Evolutionary conservation across 1,140 invertebrate genomes (phyloP).

Genomic region (Caligus rogercresseyi): DNA sequence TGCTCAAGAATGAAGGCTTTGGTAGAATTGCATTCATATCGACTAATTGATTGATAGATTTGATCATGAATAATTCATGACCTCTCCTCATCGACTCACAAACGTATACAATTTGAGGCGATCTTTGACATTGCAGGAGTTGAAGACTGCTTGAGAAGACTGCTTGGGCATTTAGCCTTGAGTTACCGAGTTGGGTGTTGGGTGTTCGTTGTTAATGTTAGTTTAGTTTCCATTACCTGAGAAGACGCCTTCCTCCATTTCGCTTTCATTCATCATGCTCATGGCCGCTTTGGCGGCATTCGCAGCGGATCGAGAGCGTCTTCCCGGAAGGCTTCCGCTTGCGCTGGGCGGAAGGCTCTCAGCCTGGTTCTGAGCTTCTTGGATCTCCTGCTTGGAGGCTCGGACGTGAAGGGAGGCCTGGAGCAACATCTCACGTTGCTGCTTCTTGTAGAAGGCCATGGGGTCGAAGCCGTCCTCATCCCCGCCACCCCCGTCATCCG

Average conservation of each 20-base stretch:
- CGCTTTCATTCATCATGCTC: conserved; percentile 24
- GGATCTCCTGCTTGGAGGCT: conserved; percentile 6
- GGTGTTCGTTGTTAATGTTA: too few relatives aligned
- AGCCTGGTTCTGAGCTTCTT: conserved; percentile 9
- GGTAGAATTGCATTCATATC: too few relatives aligned
- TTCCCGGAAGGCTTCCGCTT: background rate
- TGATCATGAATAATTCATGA: too few relatives aligned
- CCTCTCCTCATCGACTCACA: too few relatives aligned
- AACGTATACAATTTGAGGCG: too few relatives aligned
- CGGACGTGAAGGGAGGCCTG: conserved; percentile 8
- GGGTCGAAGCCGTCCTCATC: conserved; percentile 15
- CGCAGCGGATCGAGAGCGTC: background rate
- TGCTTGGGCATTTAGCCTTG: too few relatives aligned
- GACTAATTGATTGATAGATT: too few relatives aligned
- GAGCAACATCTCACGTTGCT: conserved; percentile 6
- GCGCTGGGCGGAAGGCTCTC: background rate
- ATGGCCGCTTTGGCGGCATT: conserved; percentile 20
- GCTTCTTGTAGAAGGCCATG: conserved; percentile 8
- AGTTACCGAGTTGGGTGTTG: too few relatives aligned
- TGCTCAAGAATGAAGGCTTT: too few relatives aligned
- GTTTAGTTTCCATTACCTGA: too few relatives aligned
- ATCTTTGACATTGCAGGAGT: too few relatives aligned
- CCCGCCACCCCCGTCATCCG: background rate
- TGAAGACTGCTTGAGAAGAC: too few relatives aligned
- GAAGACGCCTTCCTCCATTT: conserved; percentile 16